Conservation (phyloP, 2,797 vertebrate genomes). For the Liparis tanakae region DNA sequence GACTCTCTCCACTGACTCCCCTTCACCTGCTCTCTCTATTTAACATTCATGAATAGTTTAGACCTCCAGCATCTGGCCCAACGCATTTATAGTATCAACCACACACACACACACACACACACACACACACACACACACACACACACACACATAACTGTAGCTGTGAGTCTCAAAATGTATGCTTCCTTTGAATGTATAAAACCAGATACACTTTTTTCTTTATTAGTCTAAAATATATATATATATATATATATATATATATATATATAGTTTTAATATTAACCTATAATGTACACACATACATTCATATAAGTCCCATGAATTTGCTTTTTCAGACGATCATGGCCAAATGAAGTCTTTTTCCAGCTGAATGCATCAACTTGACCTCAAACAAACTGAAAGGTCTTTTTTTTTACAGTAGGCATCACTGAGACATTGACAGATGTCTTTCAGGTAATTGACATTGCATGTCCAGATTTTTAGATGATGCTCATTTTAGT, state of each 20-base stretch:
- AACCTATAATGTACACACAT: not conserved
- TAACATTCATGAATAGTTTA: conserved; percentile 79
- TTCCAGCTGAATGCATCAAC: not conserved
- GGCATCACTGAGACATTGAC: too few species aligned
- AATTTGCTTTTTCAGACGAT: not conserved
- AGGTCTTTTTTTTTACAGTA: too few species aligned
- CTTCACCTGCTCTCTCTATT: conserved; percentile 78
- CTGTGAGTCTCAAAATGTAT: not conserved
- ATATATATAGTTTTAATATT: not conserved
- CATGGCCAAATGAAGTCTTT: not conserved
- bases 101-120: conserved; percentile 17
- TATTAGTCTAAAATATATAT: too few species aligned
- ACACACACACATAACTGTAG: not conserved
- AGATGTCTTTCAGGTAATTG: too few species aligned
- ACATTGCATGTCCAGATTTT: too few species aligned
- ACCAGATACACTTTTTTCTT: not conserved
- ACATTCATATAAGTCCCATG: not conserved
- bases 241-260: too few species aligned
- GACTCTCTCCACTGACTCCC: conserved; percentile 54
- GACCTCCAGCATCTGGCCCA: conserved; percentile 63
- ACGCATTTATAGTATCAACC: conserved; percentile 25
- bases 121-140: conserved; percentile 2
- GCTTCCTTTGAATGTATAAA: not conserved
- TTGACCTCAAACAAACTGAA: not conserved
- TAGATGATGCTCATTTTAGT: too few species aligned